phyloP scores from a whole-genome alignment of 2,797 vertebrate species.

The Ctenopoma multispine region DNA sequence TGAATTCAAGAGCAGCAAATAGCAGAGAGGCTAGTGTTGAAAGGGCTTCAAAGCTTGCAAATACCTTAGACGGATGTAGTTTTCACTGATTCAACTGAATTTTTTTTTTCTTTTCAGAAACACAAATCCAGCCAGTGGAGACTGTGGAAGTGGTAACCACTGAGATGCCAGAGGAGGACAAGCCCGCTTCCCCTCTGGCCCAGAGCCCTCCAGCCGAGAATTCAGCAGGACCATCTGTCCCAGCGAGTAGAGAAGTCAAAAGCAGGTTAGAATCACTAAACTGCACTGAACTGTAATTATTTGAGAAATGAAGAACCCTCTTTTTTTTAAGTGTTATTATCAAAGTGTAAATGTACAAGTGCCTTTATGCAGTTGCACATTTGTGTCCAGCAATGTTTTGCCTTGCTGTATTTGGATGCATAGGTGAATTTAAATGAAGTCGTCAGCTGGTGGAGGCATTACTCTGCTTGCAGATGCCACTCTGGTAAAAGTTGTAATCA shows the following conservation, averaged over 20 bases:
- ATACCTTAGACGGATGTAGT: slow-evolving; percentile 1
- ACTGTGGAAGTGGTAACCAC: slow-evolving; percentile 67
- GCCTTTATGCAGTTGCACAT: slow-evolving; percentile 5
- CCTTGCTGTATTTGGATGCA: slow-evolving; percentile 31
- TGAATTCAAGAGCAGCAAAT: slow-evolving; percentile 17
- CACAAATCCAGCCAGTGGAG: slow-evolving; percentile 87
- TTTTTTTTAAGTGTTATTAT: background rate
- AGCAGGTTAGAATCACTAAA: slow-evolving; percentile 88
- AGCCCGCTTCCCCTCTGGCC: slow-evolving; percentile 83
- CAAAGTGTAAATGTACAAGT: slow-evolving; percentile 3
- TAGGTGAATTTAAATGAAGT: slow-evolving; percentile 49
- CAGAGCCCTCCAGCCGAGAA: slow-evolving; percentile 85
- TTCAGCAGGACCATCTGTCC: slow-evolving; percentile 85
- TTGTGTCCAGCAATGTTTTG: slow-evolving; percentile 15
- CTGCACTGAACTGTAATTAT: slow-evolving; percentile 38
- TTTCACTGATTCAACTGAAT: slow-evolving; percentile 6
- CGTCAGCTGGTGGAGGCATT: slow-evolving; percentile 49
- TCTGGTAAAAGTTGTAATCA: slow-evolving; percentile 77
- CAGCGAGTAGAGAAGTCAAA: slow-evolving; percentile 89
- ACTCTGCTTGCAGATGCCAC: slow-evolving; percentile 67
- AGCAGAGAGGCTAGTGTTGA: background rate
- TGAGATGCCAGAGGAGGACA: slow-evolving; percentile 82
- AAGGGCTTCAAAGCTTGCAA: background rate
- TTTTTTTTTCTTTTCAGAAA: slow-evolving; percentile 79
- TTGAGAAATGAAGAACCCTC: background rate